phyloP scores from a whole-genome alignment of 1,140 invertebrate species.

The Acromyrmex echinatior region DNA sequence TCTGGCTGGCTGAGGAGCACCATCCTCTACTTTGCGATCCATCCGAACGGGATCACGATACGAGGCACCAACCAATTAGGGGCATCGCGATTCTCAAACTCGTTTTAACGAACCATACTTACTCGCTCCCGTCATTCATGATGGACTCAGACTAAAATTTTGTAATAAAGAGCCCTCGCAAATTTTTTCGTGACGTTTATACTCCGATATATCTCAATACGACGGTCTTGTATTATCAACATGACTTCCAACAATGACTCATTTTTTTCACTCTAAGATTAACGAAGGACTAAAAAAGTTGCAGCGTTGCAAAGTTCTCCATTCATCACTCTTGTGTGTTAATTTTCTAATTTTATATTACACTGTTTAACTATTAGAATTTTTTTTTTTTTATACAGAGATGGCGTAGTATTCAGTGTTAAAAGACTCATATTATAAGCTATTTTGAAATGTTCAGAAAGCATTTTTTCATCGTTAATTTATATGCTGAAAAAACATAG shows the following conservation, averaged over 20 bases:
- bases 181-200: constrained; percentile 37
- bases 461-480: no score
- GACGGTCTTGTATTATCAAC: not conserved
- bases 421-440: no score
- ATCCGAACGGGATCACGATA: constrained; percentile 67
- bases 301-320: not conserved
- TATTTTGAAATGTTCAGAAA: no score
- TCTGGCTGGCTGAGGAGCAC: constrained; percentile 76
- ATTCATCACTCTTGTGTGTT: no score
- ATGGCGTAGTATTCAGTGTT: no score
- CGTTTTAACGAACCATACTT: constrained; percentile 69
- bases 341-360: constrained; percentile 35
- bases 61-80: constrained; percentile 79
- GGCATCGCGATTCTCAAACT: constrained; percentile 72
- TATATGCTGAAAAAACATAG: no score
- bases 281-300: constrained; percentile 35
- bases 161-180: not conserved
- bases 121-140: not conserved
- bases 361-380: not conserved
- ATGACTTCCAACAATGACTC: not conserved
- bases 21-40: constrained; percentile 74
- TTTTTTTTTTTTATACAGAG: no score
- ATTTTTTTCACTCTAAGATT: not conserved
- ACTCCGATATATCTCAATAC: constrained; percentile 3
- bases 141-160: constrained; percentile 42